phyloP scores from a whole-genome alignment of 2,888 invertebrate genomes.

The Exephanes ischioxanthus region DNA sequence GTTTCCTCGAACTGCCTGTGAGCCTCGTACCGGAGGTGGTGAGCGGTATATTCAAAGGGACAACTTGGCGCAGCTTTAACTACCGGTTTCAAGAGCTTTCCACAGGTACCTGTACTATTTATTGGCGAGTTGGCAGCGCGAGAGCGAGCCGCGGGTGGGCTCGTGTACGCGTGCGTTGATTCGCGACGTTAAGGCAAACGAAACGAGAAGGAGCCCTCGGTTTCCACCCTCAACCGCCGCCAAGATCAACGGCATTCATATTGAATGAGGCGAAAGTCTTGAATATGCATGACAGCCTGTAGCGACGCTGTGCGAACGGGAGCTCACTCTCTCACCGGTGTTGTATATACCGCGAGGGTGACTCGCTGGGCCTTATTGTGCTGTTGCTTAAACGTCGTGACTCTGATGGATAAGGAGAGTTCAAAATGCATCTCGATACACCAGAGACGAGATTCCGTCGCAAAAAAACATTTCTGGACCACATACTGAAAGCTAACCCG shows the following conservation, averaged over 20 bases:
- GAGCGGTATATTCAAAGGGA: slow-evolving; percentile 29
- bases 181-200: slow-evolving; percentile 53
- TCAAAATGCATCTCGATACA: slow-evolving; percentile 76
- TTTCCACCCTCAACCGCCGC: slow-evolving; percentile 69
- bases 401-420: slow-evolving; percentile 49
- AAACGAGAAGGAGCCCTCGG: slow-evolving; percentile 49
- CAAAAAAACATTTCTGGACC: background rate
- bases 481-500: background rate
- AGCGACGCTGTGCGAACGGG: slow-evolving; percentile 62
- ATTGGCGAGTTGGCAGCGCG: slow-evolving; percentile 41
- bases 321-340: slow-evolving; percentile 3
- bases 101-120: slow-evolving; percentile 51
- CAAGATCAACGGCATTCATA: slow-evolving; percentile 84
- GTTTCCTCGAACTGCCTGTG: background rate
- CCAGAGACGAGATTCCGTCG: slow-evolving; percentile 58
- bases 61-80: slow-evolving; percentile 37
- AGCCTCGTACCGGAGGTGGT: slow-evolving; percentile 20
- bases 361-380: slow-evolving; percentile 35
- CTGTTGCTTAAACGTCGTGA: slow-evolving; percentile 25
- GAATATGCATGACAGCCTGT: slow-evolving; percentile 82
- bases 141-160: slow-evolving; percentile 48
- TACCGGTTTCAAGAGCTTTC: slow-evolving; percentile 49
- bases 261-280: slow-evolving; percentile 81
- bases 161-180: slow-evolving; percentile 45
- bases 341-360: slow-evolving; percentile 19